A percentile compares a stretch with the other conserved stretches of the same genome.
These are phyloP conservation scores for Brachionus sp. DNA, from an alignment of 1,140 invertebrate species.

Conservation along the genomic window DNA sequence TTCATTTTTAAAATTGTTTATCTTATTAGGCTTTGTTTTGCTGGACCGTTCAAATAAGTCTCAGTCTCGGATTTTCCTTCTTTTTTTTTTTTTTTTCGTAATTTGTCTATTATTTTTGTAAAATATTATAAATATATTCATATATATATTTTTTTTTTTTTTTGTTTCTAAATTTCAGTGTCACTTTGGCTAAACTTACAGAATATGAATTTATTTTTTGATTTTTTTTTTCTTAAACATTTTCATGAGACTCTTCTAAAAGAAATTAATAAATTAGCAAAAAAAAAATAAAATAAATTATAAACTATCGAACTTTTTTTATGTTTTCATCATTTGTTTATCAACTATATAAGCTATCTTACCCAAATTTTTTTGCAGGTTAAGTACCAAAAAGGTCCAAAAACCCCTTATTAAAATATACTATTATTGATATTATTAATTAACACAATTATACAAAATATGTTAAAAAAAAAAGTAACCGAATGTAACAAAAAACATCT, in stretches of 20 bases:
- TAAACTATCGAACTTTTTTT: no score
- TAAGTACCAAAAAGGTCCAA: no score
- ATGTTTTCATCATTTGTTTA: no score
- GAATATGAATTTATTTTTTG: not conserved
- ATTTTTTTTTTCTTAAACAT: not conserved
- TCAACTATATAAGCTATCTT: no score
- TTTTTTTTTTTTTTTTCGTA: not conserved
- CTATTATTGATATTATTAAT: no score
- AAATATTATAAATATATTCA: not conserved
- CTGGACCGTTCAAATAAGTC: not conserved
- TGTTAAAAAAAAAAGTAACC: no score
- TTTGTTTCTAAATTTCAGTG: not conserved
- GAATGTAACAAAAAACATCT: no score
- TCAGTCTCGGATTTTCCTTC: not conserved
- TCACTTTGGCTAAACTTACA: not conserved
- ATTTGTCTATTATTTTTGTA: not conserved
- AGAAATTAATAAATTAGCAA: not conserved
- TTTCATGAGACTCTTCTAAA: not conserved
- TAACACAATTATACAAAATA: no score
- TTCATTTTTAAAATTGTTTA: not conserved
- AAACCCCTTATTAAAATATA: no score
- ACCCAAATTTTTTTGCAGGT: no score
- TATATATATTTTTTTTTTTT: not conserved
- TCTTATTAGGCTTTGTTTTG: not conserved
- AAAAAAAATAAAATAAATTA: not conserved